These are phyloP conservation scores for Peucedramus taeniatus DNA, from an alignment of 2,113 vertebrate genomes.

Conservation along the genomic window DNA sequence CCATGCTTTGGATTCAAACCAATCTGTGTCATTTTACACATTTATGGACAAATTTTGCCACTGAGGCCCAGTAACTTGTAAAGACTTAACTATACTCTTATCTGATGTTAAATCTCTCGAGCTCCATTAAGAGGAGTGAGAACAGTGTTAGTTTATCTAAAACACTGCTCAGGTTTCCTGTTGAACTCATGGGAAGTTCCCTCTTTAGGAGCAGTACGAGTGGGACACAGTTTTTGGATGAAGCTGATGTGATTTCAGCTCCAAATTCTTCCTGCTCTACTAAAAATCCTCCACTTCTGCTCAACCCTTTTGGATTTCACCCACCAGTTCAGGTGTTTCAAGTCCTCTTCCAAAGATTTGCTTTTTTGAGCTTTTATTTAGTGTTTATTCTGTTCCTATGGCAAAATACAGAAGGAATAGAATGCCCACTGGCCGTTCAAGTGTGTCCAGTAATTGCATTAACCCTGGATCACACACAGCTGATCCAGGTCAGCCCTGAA, in stretches of 20 bases:
- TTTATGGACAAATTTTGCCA: background rate
- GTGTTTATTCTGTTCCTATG: background rate
- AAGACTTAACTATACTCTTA: background rate
- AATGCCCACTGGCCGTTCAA: background rate
- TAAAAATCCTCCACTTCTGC: background rate
- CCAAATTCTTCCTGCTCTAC: background rate
- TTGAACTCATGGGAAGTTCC: background rate
- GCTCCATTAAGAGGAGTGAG: background rate
- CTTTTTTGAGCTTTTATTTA: background rate
- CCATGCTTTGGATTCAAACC: background rate
- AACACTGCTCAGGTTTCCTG: background rate
- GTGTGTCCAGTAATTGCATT: background rate
- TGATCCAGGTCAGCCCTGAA: background rate
- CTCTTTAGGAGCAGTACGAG: background rate
- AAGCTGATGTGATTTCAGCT: background rate
- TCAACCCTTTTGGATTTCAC: background rate
- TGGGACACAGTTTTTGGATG: background rate
- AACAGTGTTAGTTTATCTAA: background rate
- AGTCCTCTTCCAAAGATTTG: background rate
- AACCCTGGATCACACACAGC: background rate
- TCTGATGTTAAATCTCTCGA: background rate
- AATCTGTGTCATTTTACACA: fast-evolving
- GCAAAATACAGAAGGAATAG: background rate
- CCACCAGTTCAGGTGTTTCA: background rate
- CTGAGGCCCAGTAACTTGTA: background rate